Evolutionary conservation across 1,140 invertebrate genomes (phyloP), one percentile per base, ranked within the genome.

Genomic region (Cotesia vestalis): DNA sequence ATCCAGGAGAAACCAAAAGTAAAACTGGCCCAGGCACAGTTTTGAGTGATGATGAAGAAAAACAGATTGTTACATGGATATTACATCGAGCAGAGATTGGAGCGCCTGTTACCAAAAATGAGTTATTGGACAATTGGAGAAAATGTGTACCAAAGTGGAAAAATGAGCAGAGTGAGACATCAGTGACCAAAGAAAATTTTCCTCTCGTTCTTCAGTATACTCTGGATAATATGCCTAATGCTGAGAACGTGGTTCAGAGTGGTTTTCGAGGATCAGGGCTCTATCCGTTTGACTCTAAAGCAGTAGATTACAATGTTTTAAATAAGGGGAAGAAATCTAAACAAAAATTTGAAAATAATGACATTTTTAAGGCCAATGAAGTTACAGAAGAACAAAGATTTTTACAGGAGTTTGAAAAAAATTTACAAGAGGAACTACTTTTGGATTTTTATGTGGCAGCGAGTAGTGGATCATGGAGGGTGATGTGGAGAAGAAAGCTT

Each of bases 61-160:
- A 74, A 67, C 20, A 74, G 14, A 74, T 81, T 57, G 73, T 78
- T 36, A 75, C 74, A 52, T 84, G 81, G 82, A 57, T 80, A 17
- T 71, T 78, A 61, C 61, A 72, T 12, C 78, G 81, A 72, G 75
- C 81, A 9, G 53, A 78, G 14, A 79, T 75, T 38, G 76, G 73
- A 76, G 73, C 78, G 2, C 62, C 38, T 20, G 62, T 64, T 20
- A 64, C 62, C 0, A 64, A 64, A n/a, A 17, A 0, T n/a, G 34
- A 77, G 59, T 66, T 85, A 51, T n/a, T 78, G 4, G 76, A 78
- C 69, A 81, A 77, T 75, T 59, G 55, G 17, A 17, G 20, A 59
- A 59, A 59, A 27, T 14, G n/a, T 17, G 55, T 59, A 0, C 55
- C 55, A 4, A 17, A 59, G 27, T 59, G 55, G 55, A 59, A 59